These are phyloP conservation scores for Vandiemenella viatica DNA, from an alignment of 2,888 invertebrate genomes.

Conservation along the genomic window DNA sequence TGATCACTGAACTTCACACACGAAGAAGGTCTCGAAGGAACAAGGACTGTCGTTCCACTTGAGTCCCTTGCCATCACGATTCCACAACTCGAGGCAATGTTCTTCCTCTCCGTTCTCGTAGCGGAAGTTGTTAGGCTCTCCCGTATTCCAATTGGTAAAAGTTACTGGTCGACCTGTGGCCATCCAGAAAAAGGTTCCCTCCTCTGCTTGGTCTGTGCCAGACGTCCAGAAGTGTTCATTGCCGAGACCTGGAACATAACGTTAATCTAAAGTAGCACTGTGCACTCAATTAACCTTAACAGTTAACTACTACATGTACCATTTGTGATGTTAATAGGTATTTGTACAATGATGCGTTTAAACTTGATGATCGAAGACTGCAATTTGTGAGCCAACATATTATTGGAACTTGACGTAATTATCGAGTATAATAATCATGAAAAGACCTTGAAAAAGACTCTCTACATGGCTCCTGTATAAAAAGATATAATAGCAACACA, in stretches of 20 bases:
- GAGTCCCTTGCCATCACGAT: constrained; percentile 78
- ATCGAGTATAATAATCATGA: too few relatives aligned
- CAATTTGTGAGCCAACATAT: too few relatives aligned
- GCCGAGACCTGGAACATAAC: constrained; percentile 50
- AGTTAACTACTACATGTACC: too few relatives aligned
- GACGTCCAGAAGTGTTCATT: constrained; percentile 90
- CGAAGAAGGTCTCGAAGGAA: constrained; percentile 83
- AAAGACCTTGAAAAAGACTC: too few relatives aligned
- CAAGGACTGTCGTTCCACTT: constrained; percentile 92
- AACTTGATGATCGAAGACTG: too few relatives aligned
- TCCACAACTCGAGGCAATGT: constrained; percentile 81
- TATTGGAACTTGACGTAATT: too few relatives aligned
- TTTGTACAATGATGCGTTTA: too few relatives aligned
- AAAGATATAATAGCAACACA: too few relatives aligned
- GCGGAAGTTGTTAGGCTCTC: constrained; percentile 86
- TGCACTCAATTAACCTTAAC: too few relatives aligned
- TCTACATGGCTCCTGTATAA: too few relatives aligned
- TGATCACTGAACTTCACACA: constrained; percentile 59
- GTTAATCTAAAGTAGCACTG: not conserved
- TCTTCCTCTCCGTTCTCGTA: constrained; percentile 88
- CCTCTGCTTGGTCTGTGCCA: constrained; percentile 75
- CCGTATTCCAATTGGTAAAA: constrained; percentile 87
- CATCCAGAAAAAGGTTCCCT: constrained; percentile 88
- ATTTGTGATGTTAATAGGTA: too few relatives aligned
- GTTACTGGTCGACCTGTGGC: constrained; percentile 75